Percentiles rank a stretch among this genome's conserved stretches.
Conservation (phyloP, 2,797 vertebrate species). For the Muscicapa striata region DNA sequence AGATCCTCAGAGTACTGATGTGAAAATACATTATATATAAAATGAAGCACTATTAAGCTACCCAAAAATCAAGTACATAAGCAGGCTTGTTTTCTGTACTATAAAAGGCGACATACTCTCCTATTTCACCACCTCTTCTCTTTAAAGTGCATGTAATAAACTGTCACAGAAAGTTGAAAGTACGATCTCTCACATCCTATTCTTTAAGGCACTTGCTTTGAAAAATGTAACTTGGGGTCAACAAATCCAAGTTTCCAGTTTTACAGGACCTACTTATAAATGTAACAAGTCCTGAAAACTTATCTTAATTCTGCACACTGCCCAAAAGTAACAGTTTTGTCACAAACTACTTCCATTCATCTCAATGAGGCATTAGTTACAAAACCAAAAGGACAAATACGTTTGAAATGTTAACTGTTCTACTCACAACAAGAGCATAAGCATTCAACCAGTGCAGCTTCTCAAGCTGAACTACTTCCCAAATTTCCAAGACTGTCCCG, state of each 20-base stretch:
- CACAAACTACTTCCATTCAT: not conserved
- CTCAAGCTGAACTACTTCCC: not conserved
- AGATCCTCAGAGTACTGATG: not conserved
- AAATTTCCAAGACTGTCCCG: not conserved
- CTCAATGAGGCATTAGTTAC: not conserved
- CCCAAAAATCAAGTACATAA: not conserved
- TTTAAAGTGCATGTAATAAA: not conserved
- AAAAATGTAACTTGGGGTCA: not conserved
- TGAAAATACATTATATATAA: not conserved
- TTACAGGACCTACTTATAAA: not conserved
- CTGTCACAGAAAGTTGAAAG: not conserved
- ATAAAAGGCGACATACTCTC: not conserved
- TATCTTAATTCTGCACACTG: not conserved
- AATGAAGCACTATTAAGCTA: not conserved
- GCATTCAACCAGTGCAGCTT: not conserved
- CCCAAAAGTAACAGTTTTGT: not conserved
- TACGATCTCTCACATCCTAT: accelerated
- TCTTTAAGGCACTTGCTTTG: not conserved
- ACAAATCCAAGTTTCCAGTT: not conserved
- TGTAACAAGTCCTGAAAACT: not conserved
- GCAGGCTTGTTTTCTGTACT: not conserved
- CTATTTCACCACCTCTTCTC: not conserved
- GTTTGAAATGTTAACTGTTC: not conserved
- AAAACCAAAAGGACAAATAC: not conserved
- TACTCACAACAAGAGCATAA: not conserved